Conservation (phyloP, 2,888 invertebrate genomes). For the Hemithea aestivaria region DNA sequence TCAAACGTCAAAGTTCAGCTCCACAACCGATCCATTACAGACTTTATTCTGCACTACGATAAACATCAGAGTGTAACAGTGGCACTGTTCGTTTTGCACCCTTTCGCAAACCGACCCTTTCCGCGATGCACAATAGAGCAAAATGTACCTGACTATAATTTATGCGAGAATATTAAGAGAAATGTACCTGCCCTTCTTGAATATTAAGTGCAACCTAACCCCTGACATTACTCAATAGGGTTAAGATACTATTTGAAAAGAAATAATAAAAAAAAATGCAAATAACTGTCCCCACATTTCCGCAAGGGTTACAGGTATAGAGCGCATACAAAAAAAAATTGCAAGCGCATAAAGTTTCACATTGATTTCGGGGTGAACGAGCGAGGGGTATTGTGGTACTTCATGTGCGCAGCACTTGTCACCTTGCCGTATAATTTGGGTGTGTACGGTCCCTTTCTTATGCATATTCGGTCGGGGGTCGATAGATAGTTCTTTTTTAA, state of each 20-base stretch:
- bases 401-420: constrained; percentile 68
- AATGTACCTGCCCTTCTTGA: constrained; percentile 80
- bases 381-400: constrained; percentile 38
- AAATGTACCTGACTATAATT: constrained; percentile 80
- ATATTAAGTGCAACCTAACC: constrained; percentile 80
- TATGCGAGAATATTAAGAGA: constrained; percentile 79
- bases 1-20: constrained; percentile 46
- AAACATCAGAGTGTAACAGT: constrained; percentile 41
- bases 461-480: constrained; percentile 68
- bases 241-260: constrained; percentile 77
- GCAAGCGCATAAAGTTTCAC: constrained; percentile 58
- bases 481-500: constrained; percentile 74
- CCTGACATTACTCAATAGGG: constrained; percentile 78
- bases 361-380: constrained; percentile 38
- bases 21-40: constrained; percentile 26
- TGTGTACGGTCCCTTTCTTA: constrained; percentile 67
- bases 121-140: constrained; percentile 67
- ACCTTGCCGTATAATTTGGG: constrained; percentile 76
- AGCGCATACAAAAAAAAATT: constrained; percentile 54
- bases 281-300: constrained; percentile 75
- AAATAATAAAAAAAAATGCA: constrained; percentile 78
- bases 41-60: constrained; percentile 33
- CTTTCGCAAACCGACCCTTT: constrained; percentile 44
- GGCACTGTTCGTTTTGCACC: constrained; percentile 35
- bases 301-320: constrained; percentile 65